A percentile compares a stretch with the other conserved stretches of the same genome.
Evolutionary conservation across 2,888 invertebrate genomes (phyloP).

Genomic region (Drosophila subsilvestris): DNA sequence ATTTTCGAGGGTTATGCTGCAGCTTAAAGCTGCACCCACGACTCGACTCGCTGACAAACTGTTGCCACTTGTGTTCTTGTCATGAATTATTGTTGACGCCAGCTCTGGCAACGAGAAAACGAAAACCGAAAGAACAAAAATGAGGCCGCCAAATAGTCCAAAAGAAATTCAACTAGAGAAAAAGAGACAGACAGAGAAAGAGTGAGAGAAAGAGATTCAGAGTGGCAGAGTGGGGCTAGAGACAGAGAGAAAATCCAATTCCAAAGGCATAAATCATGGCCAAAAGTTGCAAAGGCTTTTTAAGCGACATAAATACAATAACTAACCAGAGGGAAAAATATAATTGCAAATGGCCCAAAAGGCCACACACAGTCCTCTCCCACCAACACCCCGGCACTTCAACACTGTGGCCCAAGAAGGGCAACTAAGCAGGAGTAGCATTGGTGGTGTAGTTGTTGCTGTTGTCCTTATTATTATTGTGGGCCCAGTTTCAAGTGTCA

Average conservation of each 20-base stretch:
- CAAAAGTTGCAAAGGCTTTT: conserved; percentile 74
- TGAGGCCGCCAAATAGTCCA: conserved; percentile 32
- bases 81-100: conserved; percentile 76
- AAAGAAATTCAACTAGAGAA: conserved; percentile 18
- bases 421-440: conserved; percentile 32
- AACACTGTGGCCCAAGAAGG: conserved; percentile 23
- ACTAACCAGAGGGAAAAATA: conserved; percentile 78
- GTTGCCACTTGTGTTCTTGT: conserved; percentile 77
- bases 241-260: conserved; percentile 68
- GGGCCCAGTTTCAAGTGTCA: conserved; percentile 68
- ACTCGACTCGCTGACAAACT: conserved; percentile 68
- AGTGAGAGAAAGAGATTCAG: conserved; percentile 1
- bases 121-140: conserved; percentile 40
- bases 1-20: conserved; percentile 44
- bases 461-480: conserved; percentile 49
- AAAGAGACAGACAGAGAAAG: conserved; percentile 8
- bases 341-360: conserved; percentile 73
- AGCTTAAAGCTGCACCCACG: conserved; percentile 56
- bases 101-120: conserved; percentile 29
- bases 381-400: not conserved
- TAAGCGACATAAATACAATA: conserved; percentile 79
- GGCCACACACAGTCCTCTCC: conserved; percentile 32
- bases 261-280: conserved; percentile 75
- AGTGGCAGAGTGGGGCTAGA: conserved; percentile 20
- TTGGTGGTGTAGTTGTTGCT: conserved; percentile 16